Conservation (phyloP, 2,888 invertebrate species). For the Nematopogon swammerdamellus region DNA sequence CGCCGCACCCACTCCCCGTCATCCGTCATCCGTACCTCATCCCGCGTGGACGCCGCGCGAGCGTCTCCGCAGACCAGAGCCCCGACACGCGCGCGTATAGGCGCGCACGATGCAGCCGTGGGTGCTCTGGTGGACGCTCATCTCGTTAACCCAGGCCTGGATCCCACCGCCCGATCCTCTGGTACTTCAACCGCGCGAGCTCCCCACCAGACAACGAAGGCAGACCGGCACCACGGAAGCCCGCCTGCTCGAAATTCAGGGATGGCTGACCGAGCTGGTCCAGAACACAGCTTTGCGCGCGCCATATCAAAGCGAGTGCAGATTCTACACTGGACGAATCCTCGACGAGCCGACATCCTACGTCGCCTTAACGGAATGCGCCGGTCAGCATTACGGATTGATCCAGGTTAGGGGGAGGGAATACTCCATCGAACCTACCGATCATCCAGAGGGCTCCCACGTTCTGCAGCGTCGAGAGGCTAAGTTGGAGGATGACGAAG, state of each 20-base stretch:
- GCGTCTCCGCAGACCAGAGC: conserved; percentile 24
- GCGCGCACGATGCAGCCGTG: conserved; percentile 48
- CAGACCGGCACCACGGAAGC: conserved; percentile 13
- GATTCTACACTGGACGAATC: conserved; percentile 40
- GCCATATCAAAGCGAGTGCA: conserved; percentile 39
- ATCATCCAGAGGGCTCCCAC: conserved; percentile 19
- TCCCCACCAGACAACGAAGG: conserved; percentile 19
- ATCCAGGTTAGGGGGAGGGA: conserved; percentile 40
- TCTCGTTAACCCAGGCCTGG: conserved; percentile 27
- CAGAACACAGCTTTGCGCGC: conserved; percentile 42
- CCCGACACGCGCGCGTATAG: conserved; percentile 36
- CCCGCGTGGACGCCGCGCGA: too few relatives aligned
- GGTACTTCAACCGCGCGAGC: conserved; percentile 12
- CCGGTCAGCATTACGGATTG: conserved; percentile 49
- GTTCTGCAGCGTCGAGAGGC: conserved; percentile 39
- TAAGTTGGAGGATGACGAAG: conserved; percentile 26
- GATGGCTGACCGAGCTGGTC: conserved; percentile 39
- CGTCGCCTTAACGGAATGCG: conserved; percentile 53
- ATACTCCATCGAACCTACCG: conserved; percentile 46
- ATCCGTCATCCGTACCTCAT: too few relatives aligned
- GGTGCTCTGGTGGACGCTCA: conserved; percentile 32
- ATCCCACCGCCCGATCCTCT: conserved; percentile 19
- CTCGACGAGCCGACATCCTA: conserved; percentile 33
- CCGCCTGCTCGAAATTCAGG: conserved; percentile 30
- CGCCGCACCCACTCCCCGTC: too few relatives aligned